Evolutionary conservation across 2,888 invertebrate species (phyloP), one percentile per base, ranked within the genome.

Genomic region (Dyspetes luteomarginatus): DNA sequence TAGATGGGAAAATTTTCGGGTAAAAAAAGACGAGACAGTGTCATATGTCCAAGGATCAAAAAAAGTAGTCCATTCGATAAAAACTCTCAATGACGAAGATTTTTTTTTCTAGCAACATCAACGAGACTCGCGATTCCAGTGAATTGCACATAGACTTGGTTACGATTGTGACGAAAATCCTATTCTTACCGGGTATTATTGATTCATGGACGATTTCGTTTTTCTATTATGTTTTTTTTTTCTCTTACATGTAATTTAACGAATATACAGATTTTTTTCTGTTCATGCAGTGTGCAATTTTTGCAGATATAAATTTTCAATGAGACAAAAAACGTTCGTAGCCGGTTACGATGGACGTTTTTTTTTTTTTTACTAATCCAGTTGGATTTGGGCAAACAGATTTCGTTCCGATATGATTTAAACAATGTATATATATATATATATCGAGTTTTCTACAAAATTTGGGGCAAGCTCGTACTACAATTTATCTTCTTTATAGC

Each of bases 1-100:
- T 87, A 88, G 86, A 88, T 76, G 86, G 84, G 86, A 85, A 73
- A 73, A 55, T 62, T 84, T 86, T 86, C 85, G 86, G 84, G 85
- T 84, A 86, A 87, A 86, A 68, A 73, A 83, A 74, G 71, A 64
- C 55, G 62, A 64, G 74, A 68, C 73, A 36, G 19, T 41, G 48
- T n/a, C 19, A 50, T 15, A 48, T 78, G 72, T 81, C 80, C 36
- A 81, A 87, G n/a, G 85, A 87, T 83, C 85, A 81, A 80, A n/a
- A n/a, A n/a, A 82, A 74, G 48, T 83, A 86, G 85, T 86, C 88
- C 85, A 85, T 84, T 88, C 85, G 83, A 30, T 28, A 69, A 30
- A 12, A 12, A 48, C 62, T 45, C n/a, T 41, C 48, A n/a, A n/a
- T n/a, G 30, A 48, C 24, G 45, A 26, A 26, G 28, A 24, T 19